Evolutionary conservation across 2,113 vertebrate genomes (phyloP).

Genomic region (Chaetorhynchus papuensis): DNA sequence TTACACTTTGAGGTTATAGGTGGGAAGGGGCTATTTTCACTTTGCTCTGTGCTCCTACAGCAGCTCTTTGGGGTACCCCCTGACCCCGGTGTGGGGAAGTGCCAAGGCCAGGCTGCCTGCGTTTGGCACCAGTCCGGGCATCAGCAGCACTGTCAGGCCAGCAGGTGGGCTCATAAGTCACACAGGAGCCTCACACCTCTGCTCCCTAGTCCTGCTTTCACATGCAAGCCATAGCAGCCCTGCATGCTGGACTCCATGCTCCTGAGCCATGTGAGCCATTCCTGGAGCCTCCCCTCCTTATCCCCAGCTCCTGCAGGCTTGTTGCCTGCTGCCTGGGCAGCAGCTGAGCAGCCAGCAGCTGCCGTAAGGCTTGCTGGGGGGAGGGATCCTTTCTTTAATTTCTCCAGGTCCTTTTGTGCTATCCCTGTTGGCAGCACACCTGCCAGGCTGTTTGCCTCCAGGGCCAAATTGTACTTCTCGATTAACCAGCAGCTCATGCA

Average conservation of each 20-base stretch:
- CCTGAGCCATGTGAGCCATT: rapidly evolving
- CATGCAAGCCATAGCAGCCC: neutral
- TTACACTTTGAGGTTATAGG: neutral
- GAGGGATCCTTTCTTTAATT: neutral
- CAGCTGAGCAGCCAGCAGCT: constrained; percentile 26
- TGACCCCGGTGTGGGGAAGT: neutral
- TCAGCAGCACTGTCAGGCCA: neutral
- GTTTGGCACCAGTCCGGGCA: rapidly evolving
- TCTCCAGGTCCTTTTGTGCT: neutral
- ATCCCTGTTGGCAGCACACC: neutral
- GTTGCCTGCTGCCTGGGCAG: neutral
- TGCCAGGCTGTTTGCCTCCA: neutral
- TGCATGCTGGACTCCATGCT: rapidly evolving
- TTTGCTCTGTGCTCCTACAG: neutral
- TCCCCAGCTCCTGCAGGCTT: neutral
- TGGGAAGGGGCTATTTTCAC: neutral
- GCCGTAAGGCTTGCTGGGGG: neutral
- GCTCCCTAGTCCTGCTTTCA: neutral
- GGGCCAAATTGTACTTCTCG: neutral
- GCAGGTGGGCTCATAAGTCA: rapidly evolving
- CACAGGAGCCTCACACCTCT: neutral
- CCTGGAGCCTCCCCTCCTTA: neutral
- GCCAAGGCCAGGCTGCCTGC: neutral
- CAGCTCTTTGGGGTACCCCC: neutral
- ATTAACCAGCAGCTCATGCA: rapidly evolving